Percentiles rank a stretch among this genome's conserved stretches.
phyloP scores from a whole-genome alignment of 1,140 invertebrate genomes.

The Eupristina koningsbergeri region DNA sequence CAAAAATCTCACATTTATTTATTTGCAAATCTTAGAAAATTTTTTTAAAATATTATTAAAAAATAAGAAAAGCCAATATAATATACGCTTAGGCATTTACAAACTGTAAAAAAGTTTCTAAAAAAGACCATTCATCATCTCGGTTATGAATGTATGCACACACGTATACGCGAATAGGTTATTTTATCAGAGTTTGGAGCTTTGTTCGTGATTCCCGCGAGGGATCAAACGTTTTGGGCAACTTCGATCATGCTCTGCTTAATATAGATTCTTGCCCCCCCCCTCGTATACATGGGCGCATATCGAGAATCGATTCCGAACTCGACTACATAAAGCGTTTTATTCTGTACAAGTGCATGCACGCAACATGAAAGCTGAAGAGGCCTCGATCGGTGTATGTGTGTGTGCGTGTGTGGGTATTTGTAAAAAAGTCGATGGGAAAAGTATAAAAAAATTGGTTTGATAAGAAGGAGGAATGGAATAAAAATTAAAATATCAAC shows the following conservation, averaged over 20 bases:
- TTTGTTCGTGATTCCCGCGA: neutral
- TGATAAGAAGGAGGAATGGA: neutral
- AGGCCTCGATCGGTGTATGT: neutral
- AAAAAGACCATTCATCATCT: neutral
- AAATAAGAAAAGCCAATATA: neutral
- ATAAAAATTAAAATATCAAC: neutral
- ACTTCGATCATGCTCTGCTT: constrained; percentile 2
- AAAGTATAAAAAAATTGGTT: neutral
- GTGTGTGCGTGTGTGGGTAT: too few species aligned
- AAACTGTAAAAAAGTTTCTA: neutral
- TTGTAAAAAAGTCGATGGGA: neutral
- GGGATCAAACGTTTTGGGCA: neutral
- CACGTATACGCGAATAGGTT: neutral
- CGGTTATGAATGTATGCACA: neutral
- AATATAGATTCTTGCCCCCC: neutral
- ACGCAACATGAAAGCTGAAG: neutral
- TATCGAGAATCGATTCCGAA: constrained; percentile 21
- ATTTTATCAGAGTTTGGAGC: neutral
- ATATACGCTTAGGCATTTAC: neutral
- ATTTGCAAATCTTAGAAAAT: too few species aligned
- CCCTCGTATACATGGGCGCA: neutral
- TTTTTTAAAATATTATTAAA: neutral
- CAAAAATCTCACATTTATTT: too few species aligned
- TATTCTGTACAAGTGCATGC: neutral
- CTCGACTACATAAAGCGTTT: neutral